phyloP scores from a whole-genome alignment of 2,797 vertebrate species.

The Phrynocephalus forsythii region DNA sequence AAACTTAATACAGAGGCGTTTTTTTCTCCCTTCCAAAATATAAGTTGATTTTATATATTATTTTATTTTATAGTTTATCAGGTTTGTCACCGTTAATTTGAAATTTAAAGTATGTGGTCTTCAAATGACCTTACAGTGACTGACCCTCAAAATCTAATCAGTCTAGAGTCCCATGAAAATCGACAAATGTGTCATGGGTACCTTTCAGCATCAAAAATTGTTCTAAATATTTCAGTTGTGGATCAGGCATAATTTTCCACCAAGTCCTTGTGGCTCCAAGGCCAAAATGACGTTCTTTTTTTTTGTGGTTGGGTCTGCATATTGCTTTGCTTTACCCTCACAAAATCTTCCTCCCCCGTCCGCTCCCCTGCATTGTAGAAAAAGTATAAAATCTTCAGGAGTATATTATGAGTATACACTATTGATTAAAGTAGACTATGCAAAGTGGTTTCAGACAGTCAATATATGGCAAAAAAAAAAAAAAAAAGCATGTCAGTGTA shows the following conservation, averaged over 20 bases:
- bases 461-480: conserved; percentile 57
- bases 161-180: conserved; percentile 76
- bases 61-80: conserved; percentile 72
- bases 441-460: conserved; percentile 74
- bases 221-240: conserved; percentile 75
- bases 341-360: conserved; percentile 1
- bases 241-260: conserved; percentile 57
- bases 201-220: conserved; percentile 72
- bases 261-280: conserved; percentile 50
- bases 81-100: conserved; percentile 76
- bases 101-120: conserved; percentile 81
- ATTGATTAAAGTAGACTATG: conserved; percentile 74
- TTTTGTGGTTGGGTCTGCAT: conserved; percentile 19
- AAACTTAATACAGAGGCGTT: conserved; percentile 62
- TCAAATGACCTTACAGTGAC: conserved; percentile 78
- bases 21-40: conserved; percentile 55
- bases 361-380: conserved; percentile 18
- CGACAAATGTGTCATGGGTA: conserved; percentile 79
- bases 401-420: conserved; percentile 65
- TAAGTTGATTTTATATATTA: conserved; percentile 68
- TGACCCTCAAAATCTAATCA: conserved; percentile 84
- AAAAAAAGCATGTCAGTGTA: conserved; percentile 25
- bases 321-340: conserved; percentile 28
- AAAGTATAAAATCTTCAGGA: conserved; percentile 64
- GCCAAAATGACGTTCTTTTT: conserved; percentile 33